Evolutionary conservation across 2,888 invertebrate species (phyloP).

Genomic region (Drosophila prolongata): DNA sequence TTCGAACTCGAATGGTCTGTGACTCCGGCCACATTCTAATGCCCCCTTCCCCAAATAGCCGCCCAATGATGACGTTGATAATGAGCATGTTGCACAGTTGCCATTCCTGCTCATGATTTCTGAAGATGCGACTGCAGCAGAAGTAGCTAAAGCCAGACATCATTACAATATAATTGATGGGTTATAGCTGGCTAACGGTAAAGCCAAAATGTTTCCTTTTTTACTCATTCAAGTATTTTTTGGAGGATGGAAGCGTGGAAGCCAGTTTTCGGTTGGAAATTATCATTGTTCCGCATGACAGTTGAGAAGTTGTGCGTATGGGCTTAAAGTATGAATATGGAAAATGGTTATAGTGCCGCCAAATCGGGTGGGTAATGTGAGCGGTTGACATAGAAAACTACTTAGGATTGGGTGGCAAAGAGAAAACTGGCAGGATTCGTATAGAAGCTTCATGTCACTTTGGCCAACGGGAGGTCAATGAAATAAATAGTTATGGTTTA

Average conservation of each 20-base stretch:
- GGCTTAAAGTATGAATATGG: conserved; percentile 37
- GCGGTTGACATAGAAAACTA: conserved; percentile 63
- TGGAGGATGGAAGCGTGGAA: conserved; percentile 26
- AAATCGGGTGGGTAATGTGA: conserved; percentile 50
- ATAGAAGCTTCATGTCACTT: not conserved
- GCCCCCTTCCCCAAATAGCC: conserved; percentile 29
- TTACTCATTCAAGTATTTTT: conserved; percentile 47
- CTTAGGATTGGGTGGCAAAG: conserved; percentile 37
- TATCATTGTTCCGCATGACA: conserved; percentile 76
- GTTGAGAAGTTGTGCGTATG: conserved; percentile 68
- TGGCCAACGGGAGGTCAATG: conserved; percentile 1
- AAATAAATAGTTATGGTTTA: not conserved
- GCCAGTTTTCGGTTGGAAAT: conserved; percentile 57
- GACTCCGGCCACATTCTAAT: conserved; percentile 66
- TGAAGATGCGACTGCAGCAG: conserved; percentile 59
- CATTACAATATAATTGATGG: conserved; percentile 83
- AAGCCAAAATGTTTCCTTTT: conserved; percentile 57
- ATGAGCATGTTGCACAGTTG: conserved; percentile 72
- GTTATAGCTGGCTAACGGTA: conserved; percentile 81
- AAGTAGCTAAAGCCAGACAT: conserved; percentile 61
- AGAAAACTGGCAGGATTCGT: not conserved
- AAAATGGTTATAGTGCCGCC: conserved; percentile 50
- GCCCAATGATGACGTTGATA: conserved; percentile 72
- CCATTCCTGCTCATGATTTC: conserved; percentile 59
- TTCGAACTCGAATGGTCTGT: conserved; percentile 54